phyloP scores from a whole-genome alignment of 2,797 vertebrate genomes.

The Melanotaenia trifasciata region DNA sequence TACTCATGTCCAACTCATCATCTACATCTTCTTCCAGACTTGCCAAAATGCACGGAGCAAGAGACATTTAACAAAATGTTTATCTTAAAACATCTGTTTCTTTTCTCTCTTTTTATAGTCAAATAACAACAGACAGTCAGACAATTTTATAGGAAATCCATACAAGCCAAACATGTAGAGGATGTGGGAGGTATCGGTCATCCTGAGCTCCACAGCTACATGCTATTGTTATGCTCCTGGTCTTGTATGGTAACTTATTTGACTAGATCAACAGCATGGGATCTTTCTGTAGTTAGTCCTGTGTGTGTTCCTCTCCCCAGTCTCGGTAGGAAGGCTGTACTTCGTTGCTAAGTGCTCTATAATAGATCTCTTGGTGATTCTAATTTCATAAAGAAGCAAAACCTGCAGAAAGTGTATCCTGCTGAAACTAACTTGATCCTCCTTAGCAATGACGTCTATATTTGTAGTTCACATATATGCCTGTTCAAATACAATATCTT shows the following conservation, averaged over 20 bases:
- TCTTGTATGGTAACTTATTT: slow-evolving; percentile 84
- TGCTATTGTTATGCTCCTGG: slow-evolving; percentile 83
- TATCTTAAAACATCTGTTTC: slow-evolving; percentile 48
- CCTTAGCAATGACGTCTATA: slow-evolving; percentile 86
- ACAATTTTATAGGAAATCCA: slow-evolving; percentile 71
- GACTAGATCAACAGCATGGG: slow-evolving; percentile 85
- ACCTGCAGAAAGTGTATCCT: slow-evolving; percentile 86
- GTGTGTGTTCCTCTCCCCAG: slow-evolving; percentile 80
- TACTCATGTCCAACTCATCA: slow-evolving; percentile 53
- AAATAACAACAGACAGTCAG: slow-evolving; percentile 38
- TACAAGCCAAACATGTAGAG: slow-evolving; percentile 73
- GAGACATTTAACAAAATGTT: slow-evolving; percentile 58
- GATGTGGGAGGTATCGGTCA: slow-evolving; percentile 64
- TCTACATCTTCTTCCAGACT: slow-evolving; percentile 83
- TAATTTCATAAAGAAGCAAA: slow-evolving; percentile 79
- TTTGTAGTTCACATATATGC: slow-evolving; percentile 91
- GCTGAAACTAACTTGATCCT: slow-evolving; percentile 88
- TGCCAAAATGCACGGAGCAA: slow-evolving; percentile 78
- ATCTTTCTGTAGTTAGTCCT: slow-evolving; percentile 85
- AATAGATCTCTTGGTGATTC: slow-evolving; percentile 84
- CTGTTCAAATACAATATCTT: slow-evolving; percentile 89
- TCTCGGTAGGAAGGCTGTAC: slow-evolving; percentile 86
- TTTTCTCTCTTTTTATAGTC: slow-evolving; percentile 34
- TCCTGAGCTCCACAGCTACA: slow-evolving; percentile 76
- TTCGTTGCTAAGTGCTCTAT: slow-evolving; percentile 87